Base-by-base conservation (phyloP, 2,888 invertebrate genomes). In the Apodemia zela region DNA sequence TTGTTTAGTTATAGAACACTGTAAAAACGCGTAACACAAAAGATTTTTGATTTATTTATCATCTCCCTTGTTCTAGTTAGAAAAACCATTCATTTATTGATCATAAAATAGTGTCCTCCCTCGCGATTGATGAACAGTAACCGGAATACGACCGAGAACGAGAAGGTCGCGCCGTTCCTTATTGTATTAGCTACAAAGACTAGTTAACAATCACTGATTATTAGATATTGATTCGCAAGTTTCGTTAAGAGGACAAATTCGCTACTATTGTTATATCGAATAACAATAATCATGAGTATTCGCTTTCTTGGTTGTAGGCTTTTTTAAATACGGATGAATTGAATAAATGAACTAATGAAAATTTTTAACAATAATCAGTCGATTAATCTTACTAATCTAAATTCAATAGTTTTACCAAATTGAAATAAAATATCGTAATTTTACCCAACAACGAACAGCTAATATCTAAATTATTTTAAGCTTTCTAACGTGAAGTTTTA, bases 41-140 rank as follows among this genome's bases (percentile, higher is more conserved):
- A 84, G 84, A 79, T 84, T 84, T 85, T 85, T 87, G 84, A 87
- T 87, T 89, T 89, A 89, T 87, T 66, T 84, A 80, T 74, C 61
- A 64, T 63, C 73, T 71, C 75, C 15, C 74, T 83, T 88, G 84
- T 85, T 87, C 84, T 79, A 66, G 70, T 70, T 68, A 71, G 74
- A 72, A 73, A 66, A 74, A 82, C 78, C 81, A 76, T 76, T 77
- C 69, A 71, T 77, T 78, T 76, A 78, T 81, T 76, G 78, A 79
- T 81, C 78, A 81, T 71, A 73, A 78, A 78, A 76, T 72, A 76
- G 73, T 74, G 78, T 79, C 79, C 81, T 82, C 81, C 78, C 77
- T 78, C 75, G 71, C 77, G 79, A 75, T 76, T 79, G 79, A 71
- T 78, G 76, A 76, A 74, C 74, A 75, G 75, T 75, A 76, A 79